phyloP scores from a whole-genome alignment of 35 echinoderm and acorn worm species.

The Acanthaster planci region DNA sequence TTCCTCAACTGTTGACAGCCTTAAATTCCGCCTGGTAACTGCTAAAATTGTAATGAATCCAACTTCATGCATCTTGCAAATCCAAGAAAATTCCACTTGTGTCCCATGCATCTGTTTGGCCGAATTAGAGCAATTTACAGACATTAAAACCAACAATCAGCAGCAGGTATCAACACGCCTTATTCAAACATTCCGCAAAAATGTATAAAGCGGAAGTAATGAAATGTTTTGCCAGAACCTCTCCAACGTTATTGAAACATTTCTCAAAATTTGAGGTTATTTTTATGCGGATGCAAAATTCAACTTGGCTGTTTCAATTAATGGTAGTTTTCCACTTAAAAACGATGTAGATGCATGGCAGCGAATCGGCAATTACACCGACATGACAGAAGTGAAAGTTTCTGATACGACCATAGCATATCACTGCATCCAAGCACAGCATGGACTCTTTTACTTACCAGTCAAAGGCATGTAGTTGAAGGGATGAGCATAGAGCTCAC shows the following conservation, averaged over 20 bases:
- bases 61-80: slow-evolving; percentile 29
- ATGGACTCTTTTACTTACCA: slow-evolving; percentile 79
- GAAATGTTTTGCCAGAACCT: too few species aligned
- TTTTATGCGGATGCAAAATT: too few species aligned
- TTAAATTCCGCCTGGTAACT: neutral
- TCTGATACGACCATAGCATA: slow-evolving; percentile 7
- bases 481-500: slow-evolving; percentile 88
- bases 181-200: too few species aligned
- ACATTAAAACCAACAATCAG: too few species aligned
- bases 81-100: slow-evolving; percentile 20
- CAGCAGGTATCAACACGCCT: too few species aligned
- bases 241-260: too few species aligned
- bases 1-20: neutral
- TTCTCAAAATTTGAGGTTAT: too few species aligned
- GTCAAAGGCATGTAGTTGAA: slow-evolving; percentile 78
- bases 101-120: neutral
- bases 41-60: slow-evolving; percentile 13
- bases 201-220: too few species aligned
- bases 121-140: too few species aligned
- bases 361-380: neutral
- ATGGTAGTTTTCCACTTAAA: neutral
- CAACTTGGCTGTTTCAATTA: neutral
- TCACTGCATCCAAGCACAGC: slow-evolving; percentile 32
- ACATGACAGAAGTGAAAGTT: slow-evolving; percentile 15
- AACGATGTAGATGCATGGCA: neutral